Conservation (phyloP, 2,113 vertebrate species). For the Pseudolaguvia tuberculata region DNA sequence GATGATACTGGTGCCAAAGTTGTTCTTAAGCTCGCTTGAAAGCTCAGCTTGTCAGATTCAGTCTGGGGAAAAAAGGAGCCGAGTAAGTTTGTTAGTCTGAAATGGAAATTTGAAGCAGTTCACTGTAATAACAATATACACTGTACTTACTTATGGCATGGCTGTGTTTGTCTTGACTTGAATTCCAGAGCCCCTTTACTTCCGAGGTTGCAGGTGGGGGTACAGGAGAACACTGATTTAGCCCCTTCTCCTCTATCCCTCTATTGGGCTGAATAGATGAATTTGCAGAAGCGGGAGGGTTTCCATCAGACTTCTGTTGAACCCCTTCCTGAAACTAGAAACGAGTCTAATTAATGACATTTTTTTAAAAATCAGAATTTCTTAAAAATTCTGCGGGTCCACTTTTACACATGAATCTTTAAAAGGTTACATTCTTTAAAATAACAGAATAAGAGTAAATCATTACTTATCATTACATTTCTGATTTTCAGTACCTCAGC, state of each 20-base stretch:
- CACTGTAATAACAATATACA: not conserved
- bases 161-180: conserved; percentile 80
- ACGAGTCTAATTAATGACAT: conserved; percentile 41
- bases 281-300: conserved; percentile 64
- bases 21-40: conserved; percentile 75
- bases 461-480: no score
- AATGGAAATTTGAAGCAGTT: not conserved
- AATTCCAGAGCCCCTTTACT: conserved; percentile 77
- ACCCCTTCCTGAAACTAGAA: conserved; percentile 69
- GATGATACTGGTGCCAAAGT: conserved; percentile 80
- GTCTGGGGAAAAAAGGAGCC: conserved; percentile 66
- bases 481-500: conserved; percentile 71
- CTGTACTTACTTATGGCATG: conserved; percentile 84
- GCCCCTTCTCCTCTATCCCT: conserved; percentile 74
- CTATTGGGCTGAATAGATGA: conserved; percentile 62
- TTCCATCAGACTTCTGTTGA: conserved; percentile 70
- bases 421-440: not conserved
- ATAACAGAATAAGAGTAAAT: not conserved
- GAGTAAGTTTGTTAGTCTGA: not conserved
- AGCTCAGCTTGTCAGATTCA: conserved; percentile 78
- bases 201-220: conserved; percentile 58
- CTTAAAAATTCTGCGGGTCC: not conserved
- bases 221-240: conserved; percentile 62
- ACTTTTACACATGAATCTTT: not conserved
- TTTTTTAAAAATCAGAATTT: no score